Evolutionary conservation across 1,140 invertebrate genomes (phyloP), one percentile per base, ranked within the genome.

Genomic region (Drosophila eugracilis): DNA sequence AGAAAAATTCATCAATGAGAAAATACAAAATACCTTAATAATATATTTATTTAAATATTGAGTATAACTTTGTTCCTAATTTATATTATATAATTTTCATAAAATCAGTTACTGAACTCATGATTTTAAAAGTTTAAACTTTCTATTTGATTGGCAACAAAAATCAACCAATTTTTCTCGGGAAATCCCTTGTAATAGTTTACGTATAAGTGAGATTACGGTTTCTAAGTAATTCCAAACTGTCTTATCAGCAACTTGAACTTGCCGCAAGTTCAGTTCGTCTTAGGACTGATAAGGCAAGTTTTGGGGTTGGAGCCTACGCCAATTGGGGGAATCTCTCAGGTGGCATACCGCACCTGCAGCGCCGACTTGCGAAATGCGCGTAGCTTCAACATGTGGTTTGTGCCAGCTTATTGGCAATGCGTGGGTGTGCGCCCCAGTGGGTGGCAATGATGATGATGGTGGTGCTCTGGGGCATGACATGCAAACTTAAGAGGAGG

Each of bases 301-400:
- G n/a, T 39, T 60, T 57, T 10, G 41, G 15, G 53, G 54, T 17
- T 21, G 58, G 58, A 3, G 45, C 44, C 45, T 37, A 30, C 32
- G 22, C 45, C 67, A 59, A 84, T 50, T 47, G 53, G 53, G 73
- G 77, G 78, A 83, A 75, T 83, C 78, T 78, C 58, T 69, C 74
- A 70, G 58, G 67, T 81, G 66, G 65, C 47, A 50, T 28, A 28
- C 39, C 41, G 21, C 57, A 66, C 62, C 63, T 66, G 63, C 59
- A 66, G 15, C 36, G 19, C 10, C 59, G 7, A 24, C 34, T 62
- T 47, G 60, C 62, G 81, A 81, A 86, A 75, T 88, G 81, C 81
- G 83, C 81, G 81, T 85, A 54, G 77, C 81, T 69, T 81, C 81
- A 85, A 85, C 81, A 85, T 85, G 81, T 85, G 81, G 81, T 85